Base-by-base conservation (phyloP, 1,140 invertebrate species). In the Euglossa dilemma region DNA sequence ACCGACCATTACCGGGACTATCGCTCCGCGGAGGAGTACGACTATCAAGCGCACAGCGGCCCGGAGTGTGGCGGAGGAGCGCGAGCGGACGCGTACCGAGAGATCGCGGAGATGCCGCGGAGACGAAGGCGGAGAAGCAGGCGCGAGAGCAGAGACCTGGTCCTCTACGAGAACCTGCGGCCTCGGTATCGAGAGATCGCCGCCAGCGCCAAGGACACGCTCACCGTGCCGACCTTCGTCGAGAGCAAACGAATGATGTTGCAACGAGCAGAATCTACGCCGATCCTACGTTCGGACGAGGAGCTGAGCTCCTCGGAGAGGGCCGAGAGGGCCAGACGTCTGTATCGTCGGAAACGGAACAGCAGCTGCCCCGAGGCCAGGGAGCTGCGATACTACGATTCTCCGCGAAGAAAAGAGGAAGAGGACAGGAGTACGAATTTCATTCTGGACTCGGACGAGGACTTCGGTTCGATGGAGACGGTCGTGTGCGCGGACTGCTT, bases 381-480 rank as follows among this genome's bases (percentile, higher is more conserved):
- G 84, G 25, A 80, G 54, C 11, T 90, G 45, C 79, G 86, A 74
- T 50, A 76, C 61, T 78, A 86, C 52, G 83, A 81, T 16, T 20
- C 57, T 12, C 25, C 57, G 12, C 12, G 75, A 16, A 67, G 76
- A 43, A 57, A 70, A 59, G 67, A 64, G 12, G 47, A 67, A n/a
- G 64, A 88, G 5, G 80, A 85, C 23, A 66, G 69, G 71, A 71
- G 81, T 6, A 84, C 87, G 25, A 88, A 75, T 14, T 88, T 90
- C 23, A 85, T 92, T 12, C 81, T 92, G n/a, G 91, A 92, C 56
- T 93, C 93, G 23, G 92, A 93, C 84, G 92, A 94, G 54, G 93
- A 94, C 14, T 93, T 93, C 66, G 93, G 93, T 9, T 93, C 93
- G 12, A 89, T 90, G 66, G 93, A 93, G 66, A 94, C 93, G 28